A percentile compares a stretch with the other conserved stretches of the same genome.
Evolutionary conservation across 2,888 invertebrate species (phyloP).

Genomic region (Lysandra bellargus): DNA sequence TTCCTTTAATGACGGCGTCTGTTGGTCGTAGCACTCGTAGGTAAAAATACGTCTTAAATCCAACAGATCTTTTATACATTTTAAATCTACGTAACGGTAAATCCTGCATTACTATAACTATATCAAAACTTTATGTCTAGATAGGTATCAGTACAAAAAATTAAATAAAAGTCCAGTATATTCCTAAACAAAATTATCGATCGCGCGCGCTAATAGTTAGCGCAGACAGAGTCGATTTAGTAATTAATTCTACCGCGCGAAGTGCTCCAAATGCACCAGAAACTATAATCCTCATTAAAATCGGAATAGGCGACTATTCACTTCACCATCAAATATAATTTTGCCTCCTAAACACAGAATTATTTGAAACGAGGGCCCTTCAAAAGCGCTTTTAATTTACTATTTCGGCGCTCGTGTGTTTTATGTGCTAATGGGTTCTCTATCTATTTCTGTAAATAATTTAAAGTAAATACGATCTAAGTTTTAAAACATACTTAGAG

Average conservation of each 20-base stretch:
- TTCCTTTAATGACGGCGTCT: background rate
- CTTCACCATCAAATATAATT: constrained; percentile 73
- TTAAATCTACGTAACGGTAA: background rate
- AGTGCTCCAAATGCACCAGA: constrained; percentile 77
- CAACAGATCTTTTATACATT: background rate
- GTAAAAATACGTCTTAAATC: background rate
- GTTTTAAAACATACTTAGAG: background rate
- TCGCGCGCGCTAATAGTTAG: constrained; percentile 43
- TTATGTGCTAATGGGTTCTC: background rate
- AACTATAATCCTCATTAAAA: constrained; percentile 79
- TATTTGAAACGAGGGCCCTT: constrained; percentile 39
- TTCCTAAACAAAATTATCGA: constrained; percentile 15
- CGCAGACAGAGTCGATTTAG: constrained; percentile 72
- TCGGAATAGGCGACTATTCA: constrained; percentile 75
- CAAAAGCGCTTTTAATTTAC: constrained; percentile 39
- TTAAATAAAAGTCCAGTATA: background rate
- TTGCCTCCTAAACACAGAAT: constrained; percentile 70
- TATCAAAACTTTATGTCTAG: background rate
- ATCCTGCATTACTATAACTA: background rate
- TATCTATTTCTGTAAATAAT: constrained; percentile 13
- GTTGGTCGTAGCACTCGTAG: background rate
- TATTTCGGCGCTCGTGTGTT: constrained; percentile 29
- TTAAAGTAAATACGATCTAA: background rate
- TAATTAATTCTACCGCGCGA: constrained; percentile 78
- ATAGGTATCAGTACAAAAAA: background rate